phyloP scores from a whole-genome alignment of 2,113 vertebrate species.

The Theropithecus gelada region DNA sequence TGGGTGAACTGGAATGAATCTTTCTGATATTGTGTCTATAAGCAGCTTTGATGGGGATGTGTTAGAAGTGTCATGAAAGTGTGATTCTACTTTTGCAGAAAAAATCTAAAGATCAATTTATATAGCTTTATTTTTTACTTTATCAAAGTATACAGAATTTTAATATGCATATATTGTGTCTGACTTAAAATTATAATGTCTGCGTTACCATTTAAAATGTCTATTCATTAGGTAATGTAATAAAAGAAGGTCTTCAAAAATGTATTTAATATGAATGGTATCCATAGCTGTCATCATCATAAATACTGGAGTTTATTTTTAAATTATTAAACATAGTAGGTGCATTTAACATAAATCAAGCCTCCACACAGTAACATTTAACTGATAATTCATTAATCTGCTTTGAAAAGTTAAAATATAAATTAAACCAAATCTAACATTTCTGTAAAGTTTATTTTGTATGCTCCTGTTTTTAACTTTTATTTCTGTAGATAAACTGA shows the following conservation, averaged over 20 bases:
- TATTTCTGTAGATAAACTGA: slow-evolving; percentile 86
- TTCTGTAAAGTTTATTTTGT: slow-evolving; percentile 89
- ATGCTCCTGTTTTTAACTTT: slow-evolving; percentile 88
- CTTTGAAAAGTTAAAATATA: slow-evolving; percentile 80
- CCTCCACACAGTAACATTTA: slow-evolving; percentile 79
- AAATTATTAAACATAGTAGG: slow-evolving; percentile 76
- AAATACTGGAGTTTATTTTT: slow-evolving; percentile 81
- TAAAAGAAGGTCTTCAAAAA: slow-evolving; percentile 80
- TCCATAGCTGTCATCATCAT: slow-evolving; percentile 76
- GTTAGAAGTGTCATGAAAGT: slow-evolving; percentile 75
- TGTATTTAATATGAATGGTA: slow-evolving; percentile 77
- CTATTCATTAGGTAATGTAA: slow-evolving; percentile 72
- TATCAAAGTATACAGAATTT: slow-evolving; percentile 73
- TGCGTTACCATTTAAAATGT: slow-evolving; percentile 64
- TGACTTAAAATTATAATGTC: slow-evolving; percentile 70
- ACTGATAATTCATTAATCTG: slow-evolving; percentile 76
- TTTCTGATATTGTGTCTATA: slow-evolving; percentile 69
- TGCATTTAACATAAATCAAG: slow-evolving; percentile 82
- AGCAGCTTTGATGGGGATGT: slow-evolving; percentile 82
- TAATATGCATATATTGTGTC: slow-evolving; percentile 68
- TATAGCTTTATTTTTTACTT: slow-evolving; percentile 86
- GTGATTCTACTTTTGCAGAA: slow-evolving; percentile 85
- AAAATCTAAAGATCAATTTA: slow-evolving; percentile 79
- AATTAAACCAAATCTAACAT: slow-evolving; percentile 83
- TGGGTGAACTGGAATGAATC: background rate